Evolutionary conservation across 2,888 invertebrate species (phyloP), one percentile per base, ranked within the genome.

Genomic region (Parnassius mnemosyne): DNA sequence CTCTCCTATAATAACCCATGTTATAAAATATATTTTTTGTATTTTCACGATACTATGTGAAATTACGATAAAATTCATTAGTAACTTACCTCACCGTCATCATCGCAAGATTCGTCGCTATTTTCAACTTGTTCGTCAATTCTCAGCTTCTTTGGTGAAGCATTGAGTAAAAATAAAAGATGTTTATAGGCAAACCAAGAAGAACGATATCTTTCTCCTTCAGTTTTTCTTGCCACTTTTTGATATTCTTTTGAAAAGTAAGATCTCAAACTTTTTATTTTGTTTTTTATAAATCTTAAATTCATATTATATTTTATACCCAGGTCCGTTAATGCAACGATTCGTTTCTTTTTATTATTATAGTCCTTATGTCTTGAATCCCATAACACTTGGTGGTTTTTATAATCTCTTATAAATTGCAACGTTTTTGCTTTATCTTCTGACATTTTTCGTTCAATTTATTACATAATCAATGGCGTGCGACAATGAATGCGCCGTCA

Each of bases 161-260:
- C 52, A 25, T 59, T 55, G 16, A 42, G 57, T 63, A 51, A 58
- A 49, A 65, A 65, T 42, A 61, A 52, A 2, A 65, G 58, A 55
- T 51, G 58, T 46, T 55, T 61, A 58, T 65, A 61, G 1, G 61
- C 61, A 49, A 64, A 64, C 64, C 64, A 64, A 25, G 57, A 51
- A 49, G 60, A 64, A 43, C 44, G 42, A 49, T 64, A 64, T 49
- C 9, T 50, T 53, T 57, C 51, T 46, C 50, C 50, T n/a, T 52
- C 58, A 7, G 55, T 54, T 12, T 34, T 58, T 53, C 52, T 60
- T 44, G 10, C 52, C 10, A 58, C 61, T 57, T 61, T 61, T n/a
- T 64, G 60, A 64, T 64, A 61, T 25, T 64, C 64, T 58, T 64
- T 64, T 7, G 64, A 57, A 55, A 64, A 61, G 42, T 64, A 64